Evolutionary conservation across 1,140 invertebrate genomes (phyloP), one percentile per base, ranked within the genome.

Genomic region (Phymastichus coffea): DNA sequence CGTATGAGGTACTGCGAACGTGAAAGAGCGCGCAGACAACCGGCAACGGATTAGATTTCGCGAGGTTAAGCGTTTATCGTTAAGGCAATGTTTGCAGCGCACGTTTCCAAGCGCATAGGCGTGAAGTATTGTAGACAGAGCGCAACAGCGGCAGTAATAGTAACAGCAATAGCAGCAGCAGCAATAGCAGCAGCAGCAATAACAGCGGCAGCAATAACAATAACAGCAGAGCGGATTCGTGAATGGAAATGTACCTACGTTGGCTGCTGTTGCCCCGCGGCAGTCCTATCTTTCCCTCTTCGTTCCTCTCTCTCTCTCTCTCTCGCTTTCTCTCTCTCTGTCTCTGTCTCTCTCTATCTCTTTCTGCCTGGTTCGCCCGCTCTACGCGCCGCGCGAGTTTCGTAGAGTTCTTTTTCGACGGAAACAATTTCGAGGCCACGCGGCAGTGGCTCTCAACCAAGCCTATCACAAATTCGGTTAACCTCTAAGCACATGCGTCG

Each of bases 401-500:
- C 38, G 51, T 60, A 48, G 48, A 47, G 43, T 26, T 60, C 57
- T 68, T 69, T 71, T 68, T 74, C 64, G 66, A 61, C 68, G 69
- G 70, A 76, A 74, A 67, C 52, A 59, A 65, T 73, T 67, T 70
- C 65, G 66, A 71, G 71, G 70, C 68, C 60, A 62, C 68, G 60
- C 43, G 7, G 7, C 72, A 75, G 73, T 35, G 74, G 69, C 58
- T 75, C 72, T 72, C 73, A 75, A 58, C 38, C 30, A 40, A 59
- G 57, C 52, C 41, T 46, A 48, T 58, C 26, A 25, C 26, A 35
- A 26, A 43, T n/a, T n/a, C n/a, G n/a, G n/a, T n/a, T n/a, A n/a
- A n/a, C n/a, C n/a, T n/a, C n/a, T n/a, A n/a, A n/a, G n/a, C n/a
- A n/a, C n/a, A n/a, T n/a, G n/a, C n/a, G n/a, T n/a, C n/a, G n/a